These are phyloP conservation scores for Sesia bembeciformis DNA, from an alignment of 2,888 invertebrate genomes.

Conservation along the genomic window DNA sequence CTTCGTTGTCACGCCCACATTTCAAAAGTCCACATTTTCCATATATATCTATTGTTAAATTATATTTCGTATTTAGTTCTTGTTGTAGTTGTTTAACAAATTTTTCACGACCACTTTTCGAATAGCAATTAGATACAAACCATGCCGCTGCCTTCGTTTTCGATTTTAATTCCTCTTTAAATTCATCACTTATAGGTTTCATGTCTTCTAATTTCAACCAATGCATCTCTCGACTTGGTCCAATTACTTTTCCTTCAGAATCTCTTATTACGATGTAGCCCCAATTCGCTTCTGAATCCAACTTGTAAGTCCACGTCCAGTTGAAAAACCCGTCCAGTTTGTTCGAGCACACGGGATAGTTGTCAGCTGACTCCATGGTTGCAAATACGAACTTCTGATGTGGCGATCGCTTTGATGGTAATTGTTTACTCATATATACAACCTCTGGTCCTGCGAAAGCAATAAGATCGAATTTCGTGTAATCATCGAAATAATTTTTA, in stretches of 20 bases:
- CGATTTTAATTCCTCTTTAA: constrained; percentile 15
- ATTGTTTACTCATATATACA: constrained; percentile 1
- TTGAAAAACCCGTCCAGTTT: constrained; percentile 31
- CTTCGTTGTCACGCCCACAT: constrained; percentile 17
- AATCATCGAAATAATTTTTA: constrained; percentile 18
- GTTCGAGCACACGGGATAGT: constrained; percentile 27
- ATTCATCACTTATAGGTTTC: constrained; percentile 19
- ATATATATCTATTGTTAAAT: constrained; percentile 33
- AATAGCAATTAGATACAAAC: constrained; percentile 41
- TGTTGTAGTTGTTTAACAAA: constrained; percentile 20
- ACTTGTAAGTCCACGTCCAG: constrained; percentile 41
- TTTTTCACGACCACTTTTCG: constrained; percentile 21
- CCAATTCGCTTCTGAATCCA: constrained; percentile 32
- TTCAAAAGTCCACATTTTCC: constrained; percentile 20
- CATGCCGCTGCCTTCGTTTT: constrained; percentile 31
- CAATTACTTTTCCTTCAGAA: constrained; percentile 18
- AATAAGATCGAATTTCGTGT: constrained; percentile 33
- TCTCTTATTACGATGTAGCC: constrained; percentile 33
- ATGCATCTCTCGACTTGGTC: constrained; percentile 23
- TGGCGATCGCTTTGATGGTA: constrained; percentile 24
- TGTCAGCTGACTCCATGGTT: constrained; percentile 32
- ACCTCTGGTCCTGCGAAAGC: constrained; percentile 37
- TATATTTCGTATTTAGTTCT: constrained; percentile 19
- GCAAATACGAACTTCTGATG: constrained; percentile 39
- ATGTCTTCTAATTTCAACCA: constrained; percentile 25